These are phyloP conservation scores for Pseudomyrmex concolor DNA, from an alignment of 1,140 invertebrate genomes.

Conservation along the genomic window DNA sequence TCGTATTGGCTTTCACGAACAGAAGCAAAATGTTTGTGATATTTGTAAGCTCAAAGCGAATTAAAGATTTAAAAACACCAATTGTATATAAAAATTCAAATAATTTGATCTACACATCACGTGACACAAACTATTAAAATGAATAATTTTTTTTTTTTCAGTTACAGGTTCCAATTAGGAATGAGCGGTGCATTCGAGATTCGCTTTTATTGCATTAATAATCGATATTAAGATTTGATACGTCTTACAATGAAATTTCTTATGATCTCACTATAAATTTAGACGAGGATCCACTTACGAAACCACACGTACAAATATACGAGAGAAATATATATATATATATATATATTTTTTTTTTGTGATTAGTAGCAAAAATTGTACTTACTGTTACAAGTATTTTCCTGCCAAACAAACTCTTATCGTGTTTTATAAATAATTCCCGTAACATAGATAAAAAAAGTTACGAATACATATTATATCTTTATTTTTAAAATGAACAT, in stretches of 20 bases:
- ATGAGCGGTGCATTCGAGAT: constrained; percentile 25
- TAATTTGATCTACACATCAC: neutral
- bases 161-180: constrained; percentile 47
- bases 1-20: neutral
- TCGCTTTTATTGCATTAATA: neutral
- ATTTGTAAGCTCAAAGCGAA: neutral
- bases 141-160: constrained; percentile 38
- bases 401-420: too few relatives aligned
- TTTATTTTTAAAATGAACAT: constrained; percentile 3
- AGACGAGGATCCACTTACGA: constrained; percentile 24
- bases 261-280: constrained; percentile 60
- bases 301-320: neutral
- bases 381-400: constrained; percentile 18
- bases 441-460: too few relatives aligned
- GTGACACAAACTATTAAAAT: too few relatives aligned
- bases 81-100: neutral
- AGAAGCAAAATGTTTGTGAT: neutral
- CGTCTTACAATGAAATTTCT: constrained; percentile 27
- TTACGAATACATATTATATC: neutral
- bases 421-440: too few relatives aligned
- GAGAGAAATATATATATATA: neutral
- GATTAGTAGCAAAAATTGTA: constrained; percentile 40
- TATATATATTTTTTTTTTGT: neutral
- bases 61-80: too few relatives aligned
- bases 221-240: neutral